Percentiles rank a stretch among this genome's conserved stretches.
phyloP scores from a whole-genome alignment of 1,140 invertebrate genomes.

The Pseudomyrmex concolor region DNA sequence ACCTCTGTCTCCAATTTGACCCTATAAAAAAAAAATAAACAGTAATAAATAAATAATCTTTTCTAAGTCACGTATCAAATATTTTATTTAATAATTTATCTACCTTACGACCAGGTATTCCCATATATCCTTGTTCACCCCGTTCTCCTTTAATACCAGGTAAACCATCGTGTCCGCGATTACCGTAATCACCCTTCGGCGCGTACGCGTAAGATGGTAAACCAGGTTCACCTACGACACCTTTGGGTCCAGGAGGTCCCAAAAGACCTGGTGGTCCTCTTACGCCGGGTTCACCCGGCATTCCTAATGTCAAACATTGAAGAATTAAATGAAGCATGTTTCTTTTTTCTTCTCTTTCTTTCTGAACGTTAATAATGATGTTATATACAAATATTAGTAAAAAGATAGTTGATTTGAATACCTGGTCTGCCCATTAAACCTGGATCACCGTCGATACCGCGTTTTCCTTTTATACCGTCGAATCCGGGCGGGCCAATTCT shows the following conservation, averaged over 20 bases:
- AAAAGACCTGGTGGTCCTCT: slow-evolving; percentile 70
- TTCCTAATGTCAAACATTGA: slow-evolving; percentile 63
- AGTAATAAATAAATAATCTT: slow-evolving; percentile 16
- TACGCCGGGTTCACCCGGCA: slow-evolving; percentile 81
- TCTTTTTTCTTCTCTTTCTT: too few relatives aligned
- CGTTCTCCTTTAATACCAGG: slow-evolving; percentile 84
- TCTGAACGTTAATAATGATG: background rate
- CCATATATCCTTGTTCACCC: slow-evolving; percentile 85
- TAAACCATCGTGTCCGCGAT: slow-evolving; percentile 85
- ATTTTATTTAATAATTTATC: slow-evolving; percentile 54
- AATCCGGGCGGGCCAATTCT: slow-evolving; percentile 78
- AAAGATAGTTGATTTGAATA: slow-evolving; percentile 40
- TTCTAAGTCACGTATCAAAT: background rate
- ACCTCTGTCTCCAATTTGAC: slow-evolving; percentile 86
- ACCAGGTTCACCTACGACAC: slow-evolving; percentile 88
- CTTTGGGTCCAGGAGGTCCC: slow-evolving; percentile 87
- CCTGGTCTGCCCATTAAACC: slow-evolving; percentile 86
- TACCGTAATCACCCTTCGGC: slow-evolving; percentile 87
- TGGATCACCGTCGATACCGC: slow-evolving; percentile 85
- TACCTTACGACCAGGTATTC: slow-evolving; percentile 86
- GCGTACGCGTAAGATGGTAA: slow-evolving; percentile 85
- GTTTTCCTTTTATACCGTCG: slow-evolving; percentile 82
- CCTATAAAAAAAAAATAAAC: slow-evolving; percentile 74
- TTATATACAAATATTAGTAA: background rate
- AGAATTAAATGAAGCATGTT: too few relatives aligned